Evolutionary conservation across 2,888 invertebrate species (phyloP), one percentile per base, ranked within the genome.

Genomic region (Agrypnus murinus): DNA sequence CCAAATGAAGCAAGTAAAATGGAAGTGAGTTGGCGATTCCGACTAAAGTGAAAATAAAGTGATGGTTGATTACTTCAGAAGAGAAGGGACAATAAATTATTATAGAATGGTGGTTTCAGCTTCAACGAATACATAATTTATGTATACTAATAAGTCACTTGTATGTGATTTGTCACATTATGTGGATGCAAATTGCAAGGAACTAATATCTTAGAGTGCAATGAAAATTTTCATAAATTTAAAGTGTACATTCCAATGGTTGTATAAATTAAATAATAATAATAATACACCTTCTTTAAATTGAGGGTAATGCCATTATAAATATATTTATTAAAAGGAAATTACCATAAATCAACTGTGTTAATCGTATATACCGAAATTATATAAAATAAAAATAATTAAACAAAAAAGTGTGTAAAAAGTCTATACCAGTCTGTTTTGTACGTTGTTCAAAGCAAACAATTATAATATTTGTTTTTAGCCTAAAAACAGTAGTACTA

Each of bases 21-120:
- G 25, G 60, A 50, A 67, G 45, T 19, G 12, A 68, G 53, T 55
- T n/a, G n/a, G n/a, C n/a, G n/a, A n/a, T 55, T 55, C 62, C 62
- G 55, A 68, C 3, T 25, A 25, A 71, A 55, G 36, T n/a, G 2
- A 10, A 32, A 36, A 36, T 55, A 36, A 3, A 3, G 25, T 36
- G 34, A 19, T 10, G 12, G 12, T 8, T 50, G 9, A 8, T 46
- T 19, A 6, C 0, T 10, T 19, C 12, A 25, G n/a, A 50, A 50
- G 31, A 32, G 31, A 32, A 12, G 31, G 32, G 12, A 50, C 32
- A 31, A n/a, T 10, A 10, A 7, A 25, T 10, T 4, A 1, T 1
- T 46, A 2, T 46, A 4, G 2, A 17, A 19, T 7, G 17, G 17
- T 50, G 50, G 50, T 55, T 55, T 55, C 36, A 32, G 34, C 38